A percentile compares a stretch with the other conserved stretches of the same genome.
Evolutionary conservation across 2,797 vertebrate genomes (phyloP).

Genomic region (Apogon talboti): DNA sequence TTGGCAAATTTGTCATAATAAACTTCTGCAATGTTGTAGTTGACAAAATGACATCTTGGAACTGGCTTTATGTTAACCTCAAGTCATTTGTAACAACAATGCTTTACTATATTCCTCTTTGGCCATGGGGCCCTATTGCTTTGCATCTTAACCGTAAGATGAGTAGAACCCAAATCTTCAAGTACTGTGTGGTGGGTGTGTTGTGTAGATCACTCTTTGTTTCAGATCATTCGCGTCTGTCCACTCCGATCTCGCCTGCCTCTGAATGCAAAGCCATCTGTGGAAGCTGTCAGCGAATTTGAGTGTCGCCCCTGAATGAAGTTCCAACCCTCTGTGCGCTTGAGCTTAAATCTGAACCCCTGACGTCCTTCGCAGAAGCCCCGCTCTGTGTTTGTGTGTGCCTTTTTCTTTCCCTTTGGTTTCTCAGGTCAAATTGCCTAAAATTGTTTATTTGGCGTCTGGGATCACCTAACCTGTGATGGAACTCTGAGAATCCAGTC

Average conservation of each 20-base stretch:
- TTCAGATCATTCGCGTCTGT: constrained; percentile 87
- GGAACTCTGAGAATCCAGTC: constrained; percentile 84
- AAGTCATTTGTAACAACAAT: constrained; percentile 74
- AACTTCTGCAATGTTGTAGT: constrained; percentile 68
- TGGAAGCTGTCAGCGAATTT: constrained; percentile 83
- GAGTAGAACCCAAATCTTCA: constrained; percentile 76
- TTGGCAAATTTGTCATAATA: constrained; percentile 63
- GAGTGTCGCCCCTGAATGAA: constrained; percentile 85
- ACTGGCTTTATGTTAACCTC: constrained; percentile 81
- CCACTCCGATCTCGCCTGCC: constrained; percentile 83
- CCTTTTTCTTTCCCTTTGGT: constrained; percentile 72
- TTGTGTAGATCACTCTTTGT: constrained; percentile 88
- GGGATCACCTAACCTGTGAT: constrained; percentile 84
- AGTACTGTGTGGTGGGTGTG: constrained; percentile 83
- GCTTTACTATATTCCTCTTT: constrained; percentile 80
- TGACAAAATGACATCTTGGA: constrained; percentile 76
- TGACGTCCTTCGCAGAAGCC: constrained; percentile 78
- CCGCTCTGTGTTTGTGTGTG: constrained; percentile 74
- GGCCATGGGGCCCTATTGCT: constrained; percentile 75
- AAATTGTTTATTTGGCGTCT: constrained; percentile 77
- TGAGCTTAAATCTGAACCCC: constrained; percentile 81
- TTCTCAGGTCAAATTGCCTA: constrained; percentile 83
- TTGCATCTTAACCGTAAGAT: constrained; percentile 80
- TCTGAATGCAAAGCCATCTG: constrained; percentile 87
- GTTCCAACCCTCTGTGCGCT: constrained; percentile 80